Base-by-base conservation (phyloP, 1,140 invertebrate species). In the Saxidomus purpurata region DNA sequence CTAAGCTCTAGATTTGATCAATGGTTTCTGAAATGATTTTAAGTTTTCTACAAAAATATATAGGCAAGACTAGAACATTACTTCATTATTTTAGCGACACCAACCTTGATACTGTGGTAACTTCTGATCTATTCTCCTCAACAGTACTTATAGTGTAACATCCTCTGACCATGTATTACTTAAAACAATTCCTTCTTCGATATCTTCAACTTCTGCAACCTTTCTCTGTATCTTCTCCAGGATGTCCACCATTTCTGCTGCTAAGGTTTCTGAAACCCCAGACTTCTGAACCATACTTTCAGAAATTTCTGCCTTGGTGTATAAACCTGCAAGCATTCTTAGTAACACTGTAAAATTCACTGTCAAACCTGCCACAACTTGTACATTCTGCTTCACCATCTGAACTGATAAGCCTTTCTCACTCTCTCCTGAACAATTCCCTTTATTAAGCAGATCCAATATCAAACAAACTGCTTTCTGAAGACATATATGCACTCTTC, bases 101-200 rank as follows among this genome's bases (percentile, higher is more conserved):
- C 22, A 67, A 85, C 82, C 82, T 71, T 74, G 38, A 71, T 49
- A 85, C 22, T 85, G 82, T 13, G 61, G 47, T n/a, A 85, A 55
- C 47, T 38, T 71, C 11, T 43, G 0, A 25, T 63, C 47, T 17
- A 87, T 63, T 25, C 85, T 87, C 74, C 85, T 77, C 34, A 87
- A 34, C 17, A 79, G 15, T 38, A 47, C 49, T 17, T 77, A 71
- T 36, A 79, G 22, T 25, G 85, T 61, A 28, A 87, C 85, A 79
- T 87, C 85, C 22, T 77, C 36, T 31, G 9, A 61, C 85, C 85
- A 87, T 25, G 25, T 34, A 0, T 61, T 49, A 15, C 85, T 74
- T 31, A 59, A 15, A 52, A 76, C 63, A 19, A 76, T 1, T 9
- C 40, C 79, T 59, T 11, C 19, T 15, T 77, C 40, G 0, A 31